phyloP scores from a whole-genome alignment of 2,113 vertebrate species.

The Labeo rohita region DNA sequence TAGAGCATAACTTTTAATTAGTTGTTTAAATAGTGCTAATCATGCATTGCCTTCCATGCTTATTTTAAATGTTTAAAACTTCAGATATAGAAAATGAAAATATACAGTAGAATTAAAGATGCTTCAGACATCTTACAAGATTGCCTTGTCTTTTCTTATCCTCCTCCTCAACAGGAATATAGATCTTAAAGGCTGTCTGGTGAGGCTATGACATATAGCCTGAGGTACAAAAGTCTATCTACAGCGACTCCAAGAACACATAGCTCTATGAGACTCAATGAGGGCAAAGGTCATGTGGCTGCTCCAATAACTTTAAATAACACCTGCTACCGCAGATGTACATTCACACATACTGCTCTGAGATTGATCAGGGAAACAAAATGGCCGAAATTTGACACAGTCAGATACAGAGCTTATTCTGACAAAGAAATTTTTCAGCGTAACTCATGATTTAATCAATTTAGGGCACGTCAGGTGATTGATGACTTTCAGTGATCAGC shows the following conservation, averaged over 20 bases:
- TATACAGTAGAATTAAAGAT: slow-evolving; percentile 54
- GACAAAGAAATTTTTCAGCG: background rate
- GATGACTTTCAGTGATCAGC: background rate
- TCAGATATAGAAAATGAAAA: slow-evolving; percentile 63
- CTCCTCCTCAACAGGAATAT: slow-evolving; percentile 35
- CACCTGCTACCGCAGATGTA: slow-evolving; percentile 46
- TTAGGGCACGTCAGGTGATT: slow-evolving; percentile 14
- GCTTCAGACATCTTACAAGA: slow-evolving; percentile 38
- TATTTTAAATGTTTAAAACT: slow-evolving; percentile 46
- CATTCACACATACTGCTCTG: slow-evolving; percentile 41
- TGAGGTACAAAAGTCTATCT: slow-evolving; percentile 61
- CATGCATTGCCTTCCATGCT: slow-evolving; percentile 67
- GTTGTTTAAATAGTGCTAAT: slow-evolving; percentile 49
- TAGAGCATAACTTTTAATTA: slow-evolving; percentile 47
- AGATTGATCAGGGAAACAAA: background rate
- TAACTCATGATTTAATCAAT: background rate
- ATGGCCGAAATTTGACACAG: background rate
- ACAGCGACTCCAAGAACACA: slow-evolving; percentile 51
- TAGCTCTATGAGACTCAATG: slow-evolving; percentile 27
- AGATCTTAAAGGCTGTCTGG: slow-evolving; percentile 48
- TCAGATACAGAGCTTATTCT: background rate
- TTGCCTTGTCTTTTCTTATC: slow-evolving; percentile 30
- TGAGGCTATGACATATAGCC: slow-evolving; percentile 47
- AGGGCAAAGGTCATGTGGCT: slow-evolving; percentile 25
- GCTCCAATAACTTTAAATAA: slow-evolving; percentile 44